Base-by-base conservation (phyloP, 2,888 invertebrate species). In the Julus scanicus region DNA sequence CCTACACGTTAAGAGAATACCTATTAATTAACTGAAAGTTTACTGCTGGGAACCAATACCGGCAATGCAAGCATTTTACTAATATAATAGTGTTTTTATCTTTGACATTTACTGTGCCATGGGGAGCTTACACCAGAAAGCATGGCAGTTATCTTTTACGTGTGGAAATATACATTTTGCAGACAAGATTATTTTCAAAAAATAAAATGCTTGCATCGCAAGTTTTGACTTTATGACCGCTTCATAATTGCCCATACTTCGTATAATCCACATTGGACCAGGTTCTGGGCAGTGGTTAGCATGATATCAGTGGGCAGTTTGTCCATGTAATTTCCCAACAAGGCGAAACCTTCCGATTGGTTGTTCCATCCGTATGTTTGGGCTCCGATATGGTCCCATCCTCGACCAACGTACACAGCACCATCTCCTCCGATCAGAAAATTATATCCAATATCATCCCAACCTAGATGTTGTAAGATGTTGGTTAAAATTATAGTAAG, bases 391-490 rank as follows among this genome's bases (percentile, higher is more conserved):
- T 90, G 86, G 71, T 91, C 92, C 92, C 92, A 92, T 17, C 91
- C 91, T 37, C 92, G 90, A 0, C 90, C 92, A 57, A 90, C 90
- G 89, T 91, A 92, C 11, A 91, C 91, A 13, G 89, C 87, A 0
- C 92, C 92, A 88, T 92, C 92, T 44, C 91, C 91, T 0, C 91
- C 91, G 48, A 92, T 90, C 20, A 92, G 89, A 87, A 91, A 92
- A 88, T 90, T 92, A 86, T 91, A 91, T 5, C 90, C 90, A 87
- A 90, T 90, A 80, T 90, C 90, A 84, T 89, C 90, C 89, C 90
- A 90, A 86, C 90, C 90, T 88, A 91, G 90, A 48, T 71, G 3
- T 71, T 9, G 86, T 6, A 44, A n/a, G 63, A 63, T 63, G 44
- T 44, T 44, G 44, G 44, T 44, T 44, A 44, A 44, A 8, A 44